phyloP scores from a whole-genome alignment of 1,140 invertebrate species.

The Elysia chlorotica region DNA sequence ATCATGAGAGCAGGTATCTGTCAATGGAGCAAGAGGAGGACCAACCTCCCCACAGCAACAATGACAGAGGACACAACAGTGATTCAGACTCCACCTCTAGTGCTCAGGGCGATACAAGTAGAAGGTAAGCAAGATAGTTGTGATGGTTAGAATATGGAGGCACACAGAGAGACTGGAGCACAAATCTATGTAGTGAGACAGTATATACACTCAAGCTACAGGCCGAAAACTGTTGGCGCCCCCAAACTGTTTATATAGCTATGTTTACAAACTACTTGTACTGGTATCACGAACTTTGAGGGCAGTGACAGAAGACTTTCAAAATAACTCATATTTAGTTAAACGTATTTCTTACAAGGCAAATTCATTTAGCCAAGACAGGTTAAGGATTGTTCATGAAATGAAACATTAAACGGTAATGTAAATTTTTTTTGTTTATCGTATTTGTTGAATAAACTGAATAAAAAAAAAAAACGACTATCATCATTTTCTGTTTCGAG shows the following conservation, averaged over 20 bases:
- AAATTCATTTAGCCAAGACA: no score
- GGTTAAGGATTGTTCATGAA: no score
- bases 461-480: background rate
- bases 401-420: no score
- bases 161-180: background rate
- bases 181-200: background rate
- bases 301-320: no score
- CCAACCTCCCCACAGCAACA: background rate
- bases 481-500: background rate
- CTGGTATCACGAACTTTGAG: background rate
- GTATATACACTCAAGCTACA: background rate
- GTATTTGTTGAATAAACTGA: no score
- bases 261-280: background rate
- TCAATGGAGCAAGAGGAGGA: background rate
- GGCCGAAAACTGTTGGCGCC: background rate
- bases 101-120: background rate
- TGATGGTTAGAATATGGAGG: background rate
- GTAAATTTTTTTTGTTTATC: no score
- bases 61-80: constrained; percentile 7
- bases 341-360: no score
- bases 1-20: background rate
- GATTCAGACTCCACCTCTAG: constrained; percentile 11
- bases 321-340: no score
- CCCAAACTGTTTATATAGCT: background rate
- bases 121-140: constrained; percentile 4